Base-by-base conservation (phyloP, 2,888 invertebrate species). In the Drosophila sordidula region DNA sequence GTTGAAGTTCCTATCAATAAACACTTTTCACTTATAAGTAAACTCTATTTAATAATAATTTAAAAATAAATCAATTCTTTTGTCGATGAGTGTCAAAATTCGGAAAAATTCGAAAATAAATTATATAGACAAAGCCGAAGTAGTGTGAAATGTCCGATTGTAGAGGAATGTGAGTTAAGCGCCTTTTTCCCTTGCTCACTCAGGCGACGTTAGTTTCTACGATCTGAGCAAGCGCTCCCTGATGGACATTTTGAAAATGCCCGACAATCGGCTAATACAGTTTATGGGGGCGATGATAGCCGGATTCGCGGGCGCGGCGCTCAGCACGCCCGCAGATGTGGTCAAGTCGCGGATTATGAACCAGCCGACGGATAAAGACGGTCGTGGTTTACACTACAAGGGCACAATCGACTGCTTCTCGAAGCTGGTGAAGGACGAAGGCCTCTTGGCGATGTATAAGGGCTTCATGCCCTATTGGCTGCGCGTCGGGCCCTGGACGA, bases 301-400 rank as follows among this genome's bases (percentile, higher is more conserved):
- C 0, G 97, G 97, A 0, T 45, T 80, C 3, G 57, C 59, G 2
- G 70, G 69, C 0, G 58, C 67, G 0, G 32, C 45, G 0, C 16
- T 94, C 97, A 69, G 95, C 1, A 97, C 97, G 0, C 98, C 98
- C 0, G 97, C 97, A 0, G 98, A 98, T 92, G 97, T 98, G 0
- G 94, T 98, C 6, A 98, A 98, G 92, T 97, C 98, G 0, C 93
- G 98, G 69, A 94, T 98, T 6, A 98, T 98, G 98, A 98, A 96
- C 93, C 97, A 96, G 90, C 96, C 96, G 1, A 94, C 55, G 0
- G 78, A 67, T 25, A 52, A 63, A 0, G 39, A 34, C 0, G 80
- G 78, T 3, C 46, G 47, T 1, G 78, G 75, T 2, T 4, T 69
- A 12, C 75, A 70, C 29, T 80, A 78, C n/a, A 73, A 55, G 16